Evolutionary conservation across 2,113 vertebrate genomes (phyloP).

Genomic region (Etheostoma cragini): DNA sequence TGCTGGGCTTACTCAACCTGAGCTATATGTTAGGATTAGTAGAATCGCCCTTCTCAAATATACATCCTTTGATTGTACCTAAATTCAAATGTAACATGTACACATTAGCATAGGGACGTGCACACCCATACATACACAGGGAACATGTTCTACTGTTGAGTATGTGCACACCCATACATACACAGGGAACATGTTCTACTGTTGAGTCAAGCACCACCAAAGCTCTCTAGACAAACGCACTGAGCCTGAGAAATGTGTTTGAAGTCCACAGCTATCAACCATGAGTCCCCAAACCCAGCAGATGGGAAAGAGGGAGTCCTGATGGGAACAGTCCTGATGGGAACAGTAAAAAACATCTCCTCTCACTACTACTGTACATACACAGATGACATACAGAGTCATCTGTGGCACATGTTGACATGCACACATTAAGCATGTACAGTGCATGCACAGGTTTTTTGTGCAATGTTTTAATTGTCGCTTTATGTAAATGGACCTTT

Average conservation of each 20-base stretch:
- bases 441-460: background rate
- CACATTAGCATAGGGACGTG: background rate
- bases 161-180: slow-evolving; percentile 1
- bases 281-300: slow-evolving; percentile 50
- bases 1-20: background rate
- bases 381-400: no score
- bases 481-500: background rate
- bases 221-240: slow-evolving; percentile 9
- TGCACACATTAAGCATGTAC: background rate
- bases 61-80: background rate
- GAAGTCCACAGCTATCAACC: slow-evolving; percentile 22
- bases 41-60: background rate
- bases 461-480: slow-evolving; percentile 3
- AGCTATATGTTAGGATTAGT: background rate
- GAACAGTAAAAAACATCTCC: slow-evolving; percentile 8
- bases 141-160: no score
- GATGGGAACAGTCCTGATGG: slow-evolving; percentile 13
- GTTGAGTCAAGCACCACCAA: slow-evolving; percentile 13
- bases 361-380: background rate
- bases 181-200: slow-evolving; percentile 17
- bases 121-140: background rate
- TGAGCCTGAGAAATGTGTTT: slow-evolving; percentile 31
- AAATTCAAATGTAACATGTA: background rate
- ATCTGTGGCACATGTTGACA: background rate
- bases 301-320: slow-evolving; percentile 42